Conservation (phyloP, 2,113 vertebrate genomes). For the Xenopus tropicalis region DNA sequence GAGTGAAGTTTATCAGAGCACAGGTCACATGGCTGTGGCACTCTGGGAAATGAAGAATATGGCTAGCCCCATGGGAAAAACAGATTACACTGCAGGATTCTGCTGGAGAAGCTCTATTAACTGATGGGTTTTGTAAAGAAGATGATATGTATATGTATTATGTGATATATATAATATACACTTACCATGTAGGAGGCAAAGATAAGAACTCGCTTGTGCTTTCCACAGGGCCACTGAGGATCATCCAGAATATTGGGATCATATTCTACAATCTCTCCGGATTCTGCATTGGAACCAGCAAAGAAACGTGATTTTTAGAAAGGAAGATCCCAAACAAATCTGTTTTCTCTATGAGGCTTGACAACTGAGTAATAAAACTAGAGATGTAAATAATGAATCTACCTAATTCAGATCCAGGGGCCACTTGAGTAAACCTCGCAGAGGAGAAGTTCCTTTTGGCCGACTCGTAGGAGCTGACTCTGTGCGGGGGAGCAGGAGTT, state of each 20-base stretch:
- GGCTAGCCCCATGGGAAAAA: no score
- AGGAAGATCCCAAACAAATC: background rate
- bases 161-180: background rate
- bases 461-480: conserved; percentile 58
- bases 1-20: no score
- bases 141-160: no score
- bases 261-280: conserved; percentile 78
- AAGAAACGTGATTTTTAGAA: background rate
- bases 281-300: conserved; percentile 63
- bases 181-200: conserved; percentile 96
- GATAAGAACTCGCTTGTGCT: conserved; percentile 95
- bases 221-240: conserved; percentile 96
- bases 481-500: conserved; percentile 60
- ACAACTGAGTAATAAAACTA: no score
- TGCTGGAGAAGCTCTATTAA: no score
- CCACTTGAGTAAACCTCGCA: conserved; percentile 68
- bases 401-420: conserved; percentile 81
- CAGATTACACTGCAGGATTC: no score
- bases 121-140: no score
- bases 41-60: no score
- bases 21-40: no score
- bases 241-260: conserved; percentile 91
- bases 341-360: no score
- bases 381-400: conserved; percentile 38
- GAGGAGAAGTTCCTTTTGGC: conserved; percentile 60